Evolutionary conservation across 2,113 vertebrate genomes (phyloP).

Genomic region (Rhea pennata): DNA sequence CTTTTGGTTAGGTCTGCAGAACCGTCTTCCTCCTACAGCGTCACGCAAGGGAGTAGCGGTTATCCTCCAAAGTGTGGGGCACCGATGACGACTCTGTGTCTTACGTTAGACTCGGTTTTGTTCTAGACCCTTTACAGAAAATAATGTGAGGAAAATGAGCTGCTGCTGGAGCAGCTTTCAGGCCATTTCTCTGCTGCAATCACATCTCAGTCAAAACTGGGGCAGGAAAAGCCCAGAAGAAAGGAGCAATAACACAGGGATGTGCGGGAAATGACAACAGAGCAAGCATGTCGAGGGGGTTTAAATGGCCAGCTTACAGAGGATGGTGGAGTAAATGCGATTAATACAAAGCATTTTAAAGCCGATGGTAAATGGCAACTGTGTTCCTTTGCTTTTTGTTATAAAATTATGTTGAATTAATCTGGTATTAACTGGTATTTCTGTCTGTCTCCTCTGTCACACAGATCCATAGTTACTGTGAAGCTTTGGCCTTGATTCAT

Average conservation of each 20-base stretch:
- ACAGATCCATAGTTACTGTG: constrained; percentile 23
- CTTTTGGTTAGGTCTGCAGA: not conserved
- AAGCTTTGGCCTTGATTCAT: not conserved
- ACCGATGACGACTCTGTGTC: rapidly evolving
- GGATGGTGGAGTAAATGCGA: not conserved
- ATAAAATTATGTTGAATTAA: constrained; percentile 60
- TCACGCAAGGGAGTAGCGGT: not conserved
- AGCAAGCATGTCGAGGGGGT: not conserved
- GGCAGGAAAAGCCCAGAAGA: not conserved
- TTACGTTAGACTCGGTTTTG: not conserved
- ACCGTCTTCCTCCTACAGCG: not conserved
- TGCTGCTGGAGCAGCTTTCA: not conserved
- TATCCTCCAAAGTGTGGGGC: rapidly evolving
- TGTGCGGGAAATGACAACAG: not conserved
- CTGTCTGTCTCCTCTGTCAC: constrained; percentile 41
- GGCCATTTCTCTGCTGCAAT: not conserved
- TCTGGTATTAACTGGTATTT: constrained; percentile 53
- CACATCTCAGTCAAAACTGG: not conserved
- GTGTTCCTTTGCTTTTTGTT: constrained; percentile 22
- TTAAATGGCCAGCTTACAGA: not conserved
- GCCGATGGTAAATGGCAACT: not conserved
- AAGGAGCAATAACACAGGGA: not conserved
- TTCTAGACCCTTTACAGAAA: not conserved
- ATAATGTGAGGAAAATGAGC: not conserved
- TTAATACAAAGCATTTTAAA: constrained; percentile 42